Percentiles rank a stretch among this genome's conserved stretches.
Conservation (phyloP, 2,113 vertebrate genomes). For the Callipepla californica region DNA sequence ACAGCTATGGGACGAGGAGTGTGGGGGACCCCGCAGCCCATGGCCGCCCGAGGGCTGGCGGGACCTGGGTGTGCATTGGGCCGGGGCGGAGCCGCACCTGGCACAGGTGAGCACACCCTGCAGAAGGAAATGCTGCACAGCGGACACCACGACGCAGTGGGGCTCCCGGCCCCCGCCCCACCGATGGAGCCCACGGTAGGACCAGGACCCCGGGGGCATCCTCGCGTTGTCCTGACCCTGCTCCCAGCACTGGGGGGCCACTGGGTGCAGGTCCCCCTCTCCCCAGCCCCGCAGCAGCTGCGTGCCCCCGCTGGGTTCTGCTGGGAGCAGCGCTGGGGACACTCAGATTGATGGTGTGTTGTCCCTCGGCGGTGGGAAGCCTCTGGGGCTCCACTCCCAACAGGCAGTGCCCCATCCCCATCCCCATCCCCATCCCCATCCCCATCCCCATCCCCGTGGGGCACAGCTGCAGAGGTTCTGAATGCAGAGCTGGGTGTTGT, state of each 20-base stretch:
- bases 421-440: neutral
- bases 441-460: neutral
- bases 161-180: neutral
- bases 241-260: neutral
- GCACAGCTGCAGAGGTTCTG: neutral
- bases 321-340: neutral
- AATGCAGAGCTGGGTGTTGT: neutral
- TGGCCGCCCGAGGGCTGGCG: neutral
- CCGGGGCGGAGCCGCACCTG: neutral
- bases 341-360: neutral
- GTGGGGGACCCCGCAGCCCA: too few relatives aligned
- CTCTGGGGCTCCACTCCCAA: fast-evolving
- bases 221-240: neutral
- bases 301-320: neutral
- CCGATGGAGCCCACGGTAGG: neutral
- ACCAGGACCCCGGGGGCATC: neutral
- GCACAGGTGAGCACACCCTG: neutral
- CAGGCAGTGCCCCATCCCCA: neutral
- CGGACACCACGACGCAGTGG: neutral
- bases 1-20: fast-evolving
- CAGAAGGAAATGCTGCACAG: neutral
- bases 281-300: too few relatives aligned
- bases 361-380: neutral
- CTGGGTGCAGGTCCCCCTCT: neutral
- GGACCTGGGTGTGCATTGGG: fast-evolving